These are phyloP conservation scores for Zygogramma bicolorata DNA, from an alignment of 2,888 invertebrate species.

Conservation along the genomic window DNA sequence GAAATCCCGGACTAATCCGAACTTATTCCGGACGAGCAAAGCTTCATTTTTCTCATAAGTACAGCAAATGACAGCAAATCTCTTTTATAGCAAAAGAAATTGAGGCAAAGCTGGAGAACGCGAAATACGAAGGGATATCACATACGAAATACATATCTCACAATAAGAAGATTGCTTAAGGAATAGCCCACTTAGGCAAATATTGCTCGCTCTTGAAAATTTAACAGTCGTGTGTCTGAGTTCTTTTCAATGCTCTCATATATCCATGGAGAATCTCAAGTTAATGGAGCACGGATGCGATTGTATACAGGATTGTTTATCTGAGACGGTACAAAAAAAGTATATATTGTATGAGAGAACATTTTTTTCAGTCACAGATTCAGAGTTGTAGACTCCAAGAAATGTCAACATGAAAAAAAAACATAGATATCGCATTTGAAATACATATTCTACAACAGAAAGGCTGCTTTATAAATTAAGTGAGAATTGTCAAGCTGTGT, in stretches of 20 bases:
- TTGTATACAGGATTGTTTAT: neutral
- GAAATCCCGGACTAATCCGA: neutral
- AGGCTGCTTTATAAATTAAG: too few relatives aligned
- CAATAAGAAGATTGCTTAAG: slow-evolving; percentile 53
- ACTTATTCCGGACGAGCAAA: slow-evolving; percentile 20
- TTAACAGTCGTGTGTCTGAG: slow-evolving; percentile 45
- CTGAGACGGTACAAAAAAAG: too few relatives aligned
- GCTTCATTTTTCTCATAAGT: slow-evolving; percentile 33
- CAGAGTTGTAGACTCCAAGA: too few relatives aligned
- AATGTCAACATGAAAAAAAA: too few relatives aligned
- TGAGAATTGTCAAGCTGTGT: too few relatives aligned
- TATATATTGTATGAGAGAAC: too few relatives aligned
- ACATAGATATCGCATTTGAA: too few relatives aligned
- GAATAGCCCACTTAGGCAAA: slow-evolving; percentile 57
- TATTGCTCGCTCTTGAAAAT: slow-evolving; percentile 61
- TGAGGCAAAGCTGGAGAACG: slow-evolving; percentile 51
- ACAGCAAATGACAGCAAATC: slow-evolving; percentile 50
- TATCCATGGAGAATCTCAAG: neutral
- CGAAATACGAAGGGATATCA: slow-evolving; percentile 52
- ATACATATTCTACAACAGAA: too few relatives aligned
- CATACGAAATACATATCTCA: slow-evolving; percentile 50
- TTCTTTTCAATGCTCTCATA: neutral
- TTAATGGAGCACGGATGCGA: neutral
- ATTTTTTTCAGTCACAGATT: too few relatives aligned
- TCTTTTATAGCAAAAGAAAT: slow-evolving; percentile 57